Percentiles rank a stretch among this genome's conserved stretches.
Conservation (phyloP, 2,113 vertebrate genomes). For the Tachycineta bicolor region DNA sequence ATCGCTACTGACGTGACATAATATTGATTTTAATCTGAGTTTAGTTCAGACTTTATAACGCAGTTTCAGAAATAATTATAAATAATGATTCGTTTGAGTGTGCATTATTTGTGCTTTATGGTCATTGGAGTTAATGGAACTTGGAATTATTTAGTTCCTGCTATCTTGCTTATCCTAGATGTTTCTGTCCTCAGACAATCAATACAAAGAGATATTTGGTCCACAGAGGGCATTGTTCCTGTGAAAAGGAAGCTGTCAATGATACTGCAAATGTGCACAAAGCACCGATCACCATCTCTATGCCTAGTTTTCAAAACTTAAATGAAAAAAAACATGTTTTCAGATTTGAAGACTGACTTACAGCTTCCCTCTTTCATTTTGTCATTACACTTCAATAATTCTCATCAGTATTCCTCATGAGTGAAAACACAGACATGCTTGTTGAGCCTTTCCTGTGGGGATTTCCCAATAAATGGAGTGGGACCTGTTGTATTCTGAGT, state of each 20-base stretch:
- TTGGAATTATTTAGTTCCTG: slow-evolving; percentile 6
- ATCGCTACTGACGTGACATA: not conserved
- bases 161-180: not conserved
- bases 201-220: not conserved
- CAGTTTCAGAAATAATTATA: slow-evolving; percentile 44
- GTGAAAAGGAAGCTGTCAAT: not conserved
- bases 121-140: slow-evolving; percentile 1
- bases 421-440: not conserved
- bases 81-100: slow-evolving; percentile 23
- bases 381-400: accelerated
- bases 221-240: not conserved
- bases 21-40: slow-evolving; percentile 31
- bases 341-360: not conserved
- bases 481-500: not conserved
- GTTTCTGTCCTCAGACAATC: not conserved
- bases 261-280: not conserved
- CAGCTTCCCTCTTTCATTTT: not conserved
- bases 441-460: not conserved
- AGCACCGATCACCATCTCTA: not conserved
- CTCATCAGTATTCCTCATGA: not conserved
- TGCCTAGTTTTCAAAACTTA: not conserved
- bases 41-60: not conserved
- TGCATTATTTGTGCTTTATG: slow-evolving; percentile 1
- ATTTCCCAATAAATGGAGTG: not conserved
- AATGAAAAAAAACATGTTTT: not conserved